phyloP scores from a whole-genome alignment of 2,797 vertebrate genomes.

The Sebastes oblongus region DNA sequence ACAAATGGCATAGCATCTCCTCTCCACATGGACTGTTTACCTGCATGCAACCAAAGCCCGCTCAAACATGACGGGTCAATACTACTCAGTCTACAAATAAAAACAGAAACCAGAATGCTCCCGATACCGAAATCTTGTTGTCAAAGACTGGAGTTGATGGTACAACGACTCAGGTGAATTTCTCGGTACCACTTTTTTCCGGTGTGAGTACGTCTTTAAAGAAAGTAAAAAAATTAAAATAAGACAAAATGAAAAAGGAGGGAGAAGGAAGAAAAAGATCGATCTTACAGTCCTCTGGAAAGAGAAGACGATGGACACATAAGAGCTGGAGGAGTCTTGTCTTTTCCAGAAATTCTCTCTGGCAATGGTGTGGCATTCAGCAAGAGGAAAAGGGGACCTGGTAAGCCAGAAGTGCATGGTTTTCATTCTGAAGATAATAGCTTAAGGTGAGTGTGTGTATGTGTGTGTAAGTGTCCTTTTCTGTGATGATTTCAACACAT shows the following conservation, averaged over 20 bases:
- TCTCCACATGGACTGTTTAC: background rate
- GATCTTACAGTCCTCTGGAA: background rate
- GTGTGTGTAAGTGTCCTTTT: background rate
- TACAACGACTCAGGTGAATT: no score
- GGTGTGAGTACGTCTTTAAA: background rate
- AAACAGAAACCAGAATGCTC: no score
- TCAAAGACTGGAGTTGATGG: no score
- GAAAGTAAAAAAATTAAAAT: background rate
- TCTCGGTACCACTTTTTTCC: no score
- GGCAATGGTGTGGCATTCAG: background rate
- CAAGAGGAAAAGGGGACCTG: background rate
- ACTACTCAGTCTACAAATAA: background rate
- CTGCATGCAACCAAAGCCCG: background rate
- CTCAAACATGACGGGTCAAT: background rate
- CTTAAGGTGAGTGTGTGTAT: background rate
- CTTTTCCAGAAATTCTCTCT: no score
- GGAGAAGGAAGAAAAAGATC: background rate
- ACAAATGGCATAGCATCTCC: no score
- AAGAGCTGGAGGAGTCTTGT: background rate
- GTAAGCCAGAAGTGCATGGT: conserved; percentile 1
- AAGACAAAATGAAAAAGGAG: background rate
- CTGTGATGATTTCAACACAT: conserved; percentile 15
- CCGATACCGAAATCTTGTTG: no score
- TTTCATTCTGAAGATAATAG: background rate
- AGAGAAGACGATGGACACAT: background rate